These are phyloP conservation scores for Camponotus vicinus DNA, from an alignment of 1,140 invertebrate species.

Conservation along the genomic window DNA sequence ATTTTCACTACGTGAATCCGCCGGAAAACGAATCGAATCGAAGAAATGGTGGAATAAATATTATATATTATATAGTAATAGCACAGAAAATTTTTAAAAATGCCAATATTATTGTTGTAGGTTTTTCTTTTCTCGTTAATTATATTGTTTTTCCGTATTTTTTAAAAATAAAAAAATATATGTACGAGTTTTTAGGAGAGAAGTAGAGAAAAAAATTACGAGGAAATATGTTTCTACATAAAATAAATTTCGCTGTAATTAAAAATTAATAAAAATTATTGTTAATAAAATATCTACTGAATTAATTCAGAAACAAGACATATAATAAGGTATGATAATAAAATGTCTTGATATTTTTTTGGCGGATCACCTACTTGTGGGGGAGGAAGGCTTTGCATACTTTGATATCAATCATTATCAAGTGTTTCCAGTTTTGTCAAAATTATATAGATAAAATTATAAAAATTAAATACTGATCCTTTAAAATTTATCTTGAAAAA, in stretches of 20 bases:
- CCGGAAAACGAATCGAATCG: neutral
- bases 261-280: neutral
- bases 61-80: neutral
- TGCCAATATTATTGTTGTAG: neutral
- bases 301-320: too few relatives aligned
- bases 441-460: too few relatives aligned
- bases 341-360: too few relatives aligned
- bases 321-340: too few relatives aligned
- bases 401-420: too few relatives aligned
- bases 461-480: too few relatives aligned
- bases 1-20: conserved; percentile 4
- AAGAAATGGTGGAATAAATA: neutral
- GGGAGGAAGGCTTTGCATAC: too few relatives aligned
- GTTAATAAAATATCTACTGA: too few relatives aligned
- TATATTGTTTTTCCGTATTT: neutral
- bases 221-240: neutral
- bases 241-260: neutral
- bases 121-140: neutral
- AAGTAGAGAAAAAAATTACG: neutral
- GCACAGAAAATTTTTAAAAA: neutral
- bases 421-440: too few relatives aligned
- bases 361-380: too few relatives aligned
- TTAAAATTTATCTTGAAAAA: neutral
- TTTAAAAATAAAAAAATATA: neutral
- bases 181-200: neutral